Conservation (phyloP, 2,113 vertebrate genomes). For the Bujurquina vittata region DNA sequence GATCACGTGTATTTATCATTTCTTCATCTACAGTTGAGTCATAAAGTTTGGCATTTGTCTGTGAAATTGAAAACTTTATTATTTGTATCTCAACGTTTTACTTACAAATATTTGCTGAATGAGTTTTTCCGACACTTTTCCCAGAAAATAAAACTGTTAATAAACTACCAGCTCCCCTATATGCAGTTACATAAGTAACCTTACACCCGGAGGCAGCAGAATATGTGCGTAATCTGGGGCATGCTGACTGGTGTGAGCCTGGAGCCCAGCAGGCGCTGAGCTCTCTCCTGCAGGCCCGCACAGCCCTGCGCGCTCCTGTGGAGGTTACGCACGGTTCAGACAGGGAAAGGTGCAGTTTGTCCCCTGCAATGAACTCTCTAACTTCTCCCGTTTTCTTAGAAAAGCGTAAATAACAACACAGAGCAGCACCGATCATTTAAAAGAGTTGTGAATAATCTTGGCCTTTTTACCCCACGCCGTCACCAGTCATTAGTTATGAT, state of each 20-base stretch:
- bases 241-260: constrained; percentile 11
- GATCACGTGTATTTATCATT: background rate
- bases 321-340: background rate
- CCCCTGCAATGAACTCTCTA: background rate
- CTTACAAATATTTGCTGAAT: background rate
- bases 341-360: constrained; percentile 9
- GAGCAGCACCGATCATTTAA: constrained; percentile 57
- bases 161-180: background rate
- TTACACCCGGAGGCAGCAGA: background rate
- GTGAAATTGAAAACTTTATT: background rate
- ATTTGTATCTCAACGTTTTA: background rate
- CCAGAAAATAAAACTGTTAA: constrained; percentile 3
- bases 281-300: background rate
- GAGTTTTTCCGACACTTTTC: background rate
- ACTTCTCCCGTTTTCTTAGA: constrained; percentile 13
- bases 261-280: background rate
- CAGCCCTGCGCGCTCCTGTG: background rate
- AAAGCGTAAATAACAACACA: constrained; percentile 10
- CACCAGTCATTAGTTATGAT: constrained; percentile 72
- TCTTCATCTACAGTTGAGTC: background rate
- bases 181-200: constrained; percentile 17
- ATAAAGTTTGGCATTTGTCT: background rate
- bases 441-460: constrained; percentile 76
- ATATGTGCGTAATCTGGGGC: constrained; percentile 19
- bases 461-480: constrained; percentile 75